These are phyloP conservation scores for Corydoras maculifer DNA, from an alignment of 2,113 vertebrate species.

Conservation along the genomic window DNA sequence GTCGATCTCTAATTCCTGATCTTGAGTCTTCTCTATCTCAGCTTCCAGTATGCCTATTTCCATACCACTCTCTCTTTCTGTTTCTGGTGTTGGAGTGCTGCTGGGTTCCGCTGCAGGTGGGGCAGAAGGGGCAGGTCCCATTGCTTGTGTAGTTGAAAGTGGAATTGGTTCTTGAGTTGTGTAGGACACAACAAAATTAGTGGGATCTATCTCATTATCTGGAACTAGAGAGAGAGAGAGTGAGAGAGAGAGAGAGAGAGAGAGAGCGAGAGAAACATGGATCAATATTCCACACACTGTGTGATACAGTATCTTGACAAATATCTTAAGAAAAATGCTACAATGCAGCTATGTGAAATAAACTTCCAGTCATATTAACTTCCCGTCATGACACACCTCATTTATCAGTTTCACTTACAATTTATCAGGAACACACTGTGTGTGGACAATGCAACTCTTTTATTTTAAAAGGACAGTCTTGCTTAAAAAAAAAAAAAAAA, in stretches of 20 bases:
- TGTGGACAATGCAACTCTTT: too few species aligned
- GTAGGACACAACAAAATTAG: slow-evolving; percentile 49
- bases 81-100: slow-evolving; percentile 47
- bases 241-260: slow-evolving; percentile 3
- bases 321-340: slow-evolving; percentile 10
- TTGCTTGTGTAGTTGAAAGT: slow-evolving; percentile 69
- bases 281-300: not conserved
- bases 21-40: slow-evolving; percentile 41
- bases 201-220: slow-evolving; percentile 53
- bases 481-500: too few species aligned
- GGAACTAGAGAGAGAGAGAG: slow-evolving; percentile 50
- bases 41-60: slow-evolving; percentile 45
- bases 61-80: slow-evolving; percentile 47
- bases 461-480: too few species aligned
- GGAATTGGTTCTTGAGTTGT: slow-evolving; percentile 64
- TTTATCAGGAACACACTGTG: too few species aligned
- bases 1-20: slow-evolving; percentile 43
- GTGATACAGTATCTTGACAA: slow-evolving; percentile 24
- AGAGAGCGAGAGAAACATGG: not conserved
- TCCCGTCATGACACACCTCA: slow-evolving; percentile 25
- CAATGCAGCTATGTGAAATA: slow-evolving; percentile 21
- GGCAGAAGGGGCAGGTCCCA: slow-evolving; percentile 63
- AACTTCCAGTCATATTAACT: slow-evolving; percentile 27
- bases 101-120: slow-evolving; percentile 67
- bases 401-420: not conserved